These are phyloP conservation scores for Actias luna DNA, from an alignment of 2,888 invertebrate genomes.

Conservation along the genomic window DNA sequence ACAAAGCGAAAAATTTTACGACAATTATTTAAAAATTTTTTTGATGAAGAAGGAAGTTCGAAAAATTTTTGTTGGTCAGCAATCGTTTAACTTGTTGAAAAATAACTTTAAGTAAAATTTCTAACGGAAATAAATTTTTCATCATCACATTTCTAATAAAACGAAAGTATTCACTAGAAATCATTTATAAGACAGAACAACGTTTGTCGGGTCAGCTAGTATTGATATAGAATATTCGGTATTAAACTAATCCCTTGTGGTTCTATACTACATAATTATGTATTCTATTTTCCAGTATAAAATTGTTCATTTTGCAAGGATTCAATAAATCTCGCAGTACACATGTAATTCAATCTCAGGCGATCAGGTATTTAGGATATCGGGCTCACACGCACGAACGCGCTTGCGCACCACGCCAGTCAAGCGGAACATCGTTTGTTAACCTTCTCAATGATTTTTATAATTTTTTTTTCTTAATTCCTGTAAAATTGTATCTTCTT, in stretches of 20 bases:
- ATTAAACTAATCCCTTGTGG: neutral
- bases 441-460: neutral
- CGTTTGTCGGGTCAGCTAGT: too few relatives aligned
- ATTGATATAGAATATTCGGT: too few relatives aligned
- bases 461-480: neutral
- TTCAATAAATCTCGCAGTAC: neutral
- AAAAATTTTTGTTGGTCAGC: too few relatives aligned
- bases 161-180: too few relatives aligned
- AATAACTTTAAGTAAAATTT: too few relatives aligned
- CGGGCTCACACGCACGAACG: constrained; percentile 21
- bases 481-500: neutral
- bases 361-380: constrained; percentile 20
- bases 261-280: neutral
- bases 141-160: too few relatives aligned
- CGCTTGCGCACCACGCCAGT: constrained; percentile 15
- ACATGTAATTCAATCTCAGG: neutral
- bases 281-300: neutral
- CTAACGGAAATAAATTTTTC: too few relatives aligned
- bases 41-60: too few relatives aligned
- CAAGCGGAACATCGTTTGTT: constrained; percentile 1
- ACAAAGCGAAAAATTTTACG: too few relatives aligned
- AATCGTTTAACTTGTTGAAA: too few relatives aligned
- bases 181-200: too few relatives aligned
- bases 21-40: too few relatives aligned
- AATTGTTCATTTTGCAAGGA: neutral